A percentile compares a stretch with the other conserved stretches of the same genome.
Evolutionary conservation across 2,888 invertebrate genomes (phyloP).

Genomic region (Caenorhabditis sinica): DNA sequence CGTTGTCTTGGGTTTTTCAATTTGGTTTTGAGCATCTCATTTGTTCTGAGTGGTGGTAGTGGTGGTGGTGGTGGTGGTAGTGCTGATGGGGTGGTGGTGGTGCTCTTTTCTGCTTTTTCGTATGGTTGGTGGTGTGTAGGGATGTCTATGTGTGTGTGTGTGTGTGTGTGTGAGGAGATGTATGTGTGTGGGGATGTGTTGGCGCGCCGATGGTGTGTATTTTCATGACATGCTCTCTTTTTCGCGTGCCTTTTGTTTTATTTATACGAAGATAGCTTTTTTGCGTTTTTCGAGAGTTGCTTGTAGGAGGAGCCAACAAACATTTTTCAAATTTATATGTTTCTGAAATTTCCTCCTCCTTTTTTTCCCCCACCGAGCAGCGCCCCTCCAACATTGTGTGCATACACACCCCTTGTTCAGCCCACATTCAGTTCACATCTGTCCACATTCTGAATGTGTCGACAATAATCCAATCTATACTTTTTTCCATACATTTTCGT

Average conservation of each 20-base stretch:
- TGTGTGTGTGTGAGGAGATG: constrained; percentile 30
- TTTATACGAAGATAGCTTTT: constrained; percentile 44
- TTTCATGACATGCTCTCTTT: constrained; percentile 44
- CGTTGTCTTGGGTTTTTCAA: constrained; percentile 42
- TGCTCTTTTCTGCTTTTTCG: constrained; percentile 23
- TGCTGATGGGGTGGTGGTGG: background rate
- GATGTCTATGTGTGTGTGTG: constrained; percentile 45
- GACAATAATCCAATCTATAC: no score
- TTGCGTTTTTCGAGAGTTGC: constrained; percentile 38
- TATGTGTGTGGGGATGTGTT: constrained; percentile 32
- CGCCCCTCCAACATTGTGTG: no score
- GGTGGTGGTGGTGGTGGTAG: no score
- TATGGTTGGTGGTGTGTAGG: constrained; percentile 14
- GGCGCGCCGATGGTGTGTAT: constrained; percentile 37
- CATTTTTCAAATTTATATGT: background rate
- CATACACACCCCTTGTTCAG: no score
- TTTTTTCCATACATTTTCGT: no score
- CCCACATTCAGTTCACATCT: no score
- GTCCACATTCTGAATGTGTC: no score
- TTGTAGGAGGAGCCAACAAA: background rate
- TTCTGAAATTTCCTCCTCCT: no score
- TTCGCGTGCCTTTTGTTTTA: constrained; percentile 52
- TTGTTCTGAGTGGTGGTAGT: constrained; percentile 25
- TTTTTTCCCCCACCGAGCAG: no score
- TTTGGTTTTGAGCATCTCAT: constrained; percentile 39